Percentiles rank a stretch among this genome's conserved stretches.
phyloP scores from a whole-genome alignment of 2,113 vertebrate species.

The Mustela nigripes region DNA sequence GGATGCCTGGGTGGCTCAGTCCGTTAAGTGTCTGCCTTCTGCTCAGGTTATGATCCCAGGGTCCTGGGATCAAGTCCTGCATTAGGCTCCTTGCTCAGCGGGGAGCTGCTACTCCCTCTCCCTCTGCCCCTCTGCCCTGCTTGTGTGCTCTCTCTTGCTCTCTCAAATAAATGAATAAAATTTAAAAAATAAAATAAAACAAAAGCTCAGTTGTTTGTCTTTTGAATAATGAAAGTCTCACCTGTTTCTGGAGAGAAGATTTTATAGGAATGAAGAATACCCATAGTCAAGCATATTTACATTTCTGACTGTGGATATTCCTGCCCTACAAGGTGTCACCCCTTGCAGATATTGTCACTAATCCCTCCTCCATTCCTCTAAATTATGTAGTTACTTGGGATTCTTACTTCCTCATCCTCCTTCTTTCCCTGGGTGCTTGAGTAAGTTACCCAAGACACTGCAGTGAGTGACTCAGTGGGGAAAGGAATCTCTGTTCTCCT shows the following conservation, averaged over 20 bases:
- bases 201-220: background rate
- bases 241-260: background rate
- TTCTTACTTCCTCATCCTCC: slow-evolving; percentile 17
- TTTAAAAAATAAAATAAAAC: background rate
- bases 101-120: background rate
- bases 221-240: slow-evolving; percentile 15
- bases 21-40: background rate
- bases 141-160: background rate
- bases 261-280: slow-evolving; percentile 37
- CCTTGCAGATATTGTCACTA: background rate
- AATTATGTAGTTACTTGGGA: background rate
- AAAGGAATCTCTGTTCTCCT: slow-evolving; percentile 48
- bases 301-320: slow-evolving; percentile 37
- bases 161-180: background rate
- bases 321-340: background rate
- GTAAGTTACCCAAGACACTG: background rate
- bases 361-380: slow-evolving; percentile 11
- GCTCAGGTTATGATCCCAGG: background rate
- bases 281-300: background rate
- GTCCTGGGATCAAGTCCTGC: too few species aligned
- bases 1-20: background rate
- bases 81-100: background rate
- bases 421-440: background rate
- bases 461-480: slow-evolving; percentile 40
- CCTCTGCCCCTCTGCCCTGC: background rate